Evolutionary conservation across 2,113 vertebrate genomes (phyloP).

Genomic region (Condylura cristata): DNA sequence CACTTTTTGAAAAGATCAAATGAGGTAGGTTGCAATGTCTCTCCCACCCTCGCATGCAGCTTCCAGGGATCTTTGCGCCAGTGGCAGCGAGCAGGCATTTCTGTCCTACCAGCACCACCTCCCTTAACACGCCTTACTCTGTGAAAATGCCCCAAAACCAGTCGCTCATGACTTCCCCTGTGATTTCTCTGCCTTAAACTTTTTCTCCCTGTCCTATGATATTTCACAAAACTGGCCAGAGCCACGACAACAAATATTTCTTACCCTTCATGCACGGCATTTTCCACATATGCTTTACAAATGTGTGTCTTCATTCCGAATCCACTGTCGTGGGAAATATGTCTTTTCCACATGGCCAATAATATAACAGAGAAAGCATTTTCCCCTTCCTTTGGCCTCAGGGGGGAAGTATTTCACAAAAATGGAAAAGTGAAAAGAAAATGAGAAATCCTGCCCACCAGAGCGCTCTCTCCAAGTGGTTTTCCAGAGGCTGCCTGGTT

Average conservation of each 20-base stretch:
- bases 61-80: background rate
- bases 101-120: background rate
- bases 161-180: background rate
- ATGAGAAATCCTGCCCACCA: slow-evolving; percentile 78
- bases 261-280: slow-evolving; percentile 62
- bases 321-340: slow-evolving; percentile 76
- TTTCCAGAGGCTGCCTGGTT: slow-evolving; percentile 82
- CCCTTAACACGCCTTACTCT: background rate
- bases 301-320: slow-evolving; percentile 70
- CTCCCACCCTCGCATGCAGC: background rate
- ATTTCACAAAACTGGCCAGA: slow-evolving; percentile 3
- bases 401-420: slow-evolving; percentile 81
- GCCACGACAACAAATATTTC: slow-evolving; percentile 46
- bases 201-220: background rate
- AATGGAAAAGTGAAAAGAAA: slow-evolving; percentile 85
- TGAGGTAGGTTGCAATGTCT: background rate
- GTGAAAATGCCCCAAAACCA: background rate
- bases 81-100: accelerated
- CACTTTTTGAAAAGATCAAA: background rate
- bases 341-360: slow-evolving; percentile 86
- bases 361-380: slow-evolving; percentile 78
- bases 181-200: background rate
- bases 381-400: slow-evolving; percentile 58
- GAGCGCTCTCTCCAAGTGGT: slow-evolving; percentile 78
- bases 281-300: slow-evolving; percentile 83